phyloP scores from a whole-genome alignment of 2,888 invertebrate genomes.

The Aleiodes alternator region DNA sequence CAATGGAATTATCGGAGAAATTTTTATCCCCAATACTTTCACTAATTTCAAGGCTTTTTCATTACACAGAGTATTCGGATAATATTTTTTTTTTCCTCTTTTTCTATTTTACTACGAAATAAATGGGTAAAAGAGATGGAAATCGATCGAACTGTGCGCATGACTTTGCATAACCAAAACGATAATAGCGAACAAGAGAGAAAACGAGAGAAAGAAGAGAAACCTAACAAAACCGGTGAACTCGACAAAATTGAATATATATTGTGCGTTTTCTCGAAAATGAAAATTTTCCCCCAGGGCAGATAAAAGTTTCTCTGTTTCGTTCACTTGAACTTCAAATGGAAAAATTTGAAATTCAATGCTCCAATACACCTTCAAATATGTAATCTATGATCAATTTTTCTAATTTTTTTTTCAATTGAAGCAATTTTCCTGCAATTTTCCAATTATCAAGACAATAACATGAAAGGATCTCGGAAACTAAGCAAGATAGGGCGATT shows the following conservation, averaged over 20 bases:
- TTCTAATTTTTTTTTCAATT: background rate
- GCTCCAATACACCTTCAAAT: background rate
- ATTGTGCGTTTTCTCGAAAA: conserved; percentile 7
- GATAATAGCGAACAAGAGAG: conserved; percentile 30
- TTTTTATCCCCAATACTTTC: no score
- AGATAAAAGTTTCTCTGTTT: conserved; percentile 25
- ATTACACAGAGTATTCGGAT: no score
- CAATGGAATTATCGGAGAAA: no score
- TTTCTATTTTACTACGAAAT: no score
- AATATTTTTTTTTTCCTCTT: background rate
- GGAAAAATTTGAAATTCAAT: conserved; percentile 21
- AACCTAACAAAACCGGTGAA: conserved; percentile 8
- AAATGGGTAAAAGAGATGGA: conserved; percentile 23
- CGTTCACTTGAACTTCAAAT: conserved; percentile 19
- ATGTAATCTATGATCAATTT: background rate
- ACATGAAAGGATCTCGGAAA: no score
- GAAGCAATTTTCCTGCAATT: no score
- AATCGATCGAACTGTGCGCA: conserved; percentile 44
- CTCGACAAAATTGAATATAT: conserved; percentile 33
- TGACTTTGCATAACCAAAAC: conserved; percentile 53
- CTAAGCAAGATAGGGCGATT: no score
- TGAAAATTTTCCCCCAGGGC: conserved; percentile 20
- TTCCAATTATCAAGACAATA: no score
- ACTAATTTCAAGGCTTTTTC: no score
- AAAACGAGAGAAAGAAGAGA: background rate